Evolutionary conservation across 1,140 invertebrate genomes (phyloP), one percentile per base, ranked within the genome.

Genomic region (Octopus bimaculoides): DNA sequence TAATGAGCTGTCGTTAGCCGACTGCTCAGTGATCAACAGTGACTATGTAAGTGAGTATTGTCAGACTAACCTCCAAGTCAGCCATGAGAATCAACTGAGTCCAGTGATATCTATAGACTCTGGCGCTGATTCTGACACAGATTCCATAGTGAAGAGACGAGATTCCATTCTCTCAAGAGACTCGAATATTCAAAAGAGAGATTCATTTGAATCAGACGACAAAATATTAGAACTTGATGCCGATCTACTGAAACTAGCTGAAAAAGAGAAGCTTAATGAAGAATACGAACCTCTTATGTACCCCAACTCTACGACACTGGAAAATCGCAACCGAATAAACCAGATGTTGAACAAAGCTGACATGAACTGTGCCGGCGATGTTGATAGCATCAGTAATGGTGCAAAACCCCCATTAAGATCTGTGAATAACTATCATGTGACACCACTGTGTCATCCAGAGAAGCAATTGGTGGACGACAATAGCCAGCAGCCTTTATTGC

Each of bases 1-100:
- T 92, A 93, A 76, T 91, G 93, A 82, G 91, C 93, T 89, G 91
- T 93, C 82, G 91, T 92, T 84, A 5, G 75, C 85, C 1, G 87
- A 89, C 75, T 85, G 86, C 53, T 89, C 87, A 1, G 84, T 88
- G 4, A 84, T 88, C 17, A 88, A 89, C 75, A 87, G 86, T 78
- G 86, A 89, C 77, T 86, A 83, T 78, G 86, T 89, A 0, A 83
- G 85, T 4, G 89, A 89, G 77, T 90, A 90, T 79, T 89, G 88
- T 77, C 86, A 86, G 89, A 90, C 85, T 82, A 90, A 85, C 85
- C 81, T 90, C 74, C 84, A 87, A 78, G 88, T 88, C n/a, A 85
- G 83, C 69, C 84, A 85, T 80, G 82, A 87, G 80, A 9, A 61
- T 61, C 83, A 74, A 41, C 71, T 79, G n/a, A 86, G 85, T 78